Evolutionary conservation across 2,113 vertebrate species (phyloP).

Genomic region (Craseonycteris thonglongyai): DNA sequence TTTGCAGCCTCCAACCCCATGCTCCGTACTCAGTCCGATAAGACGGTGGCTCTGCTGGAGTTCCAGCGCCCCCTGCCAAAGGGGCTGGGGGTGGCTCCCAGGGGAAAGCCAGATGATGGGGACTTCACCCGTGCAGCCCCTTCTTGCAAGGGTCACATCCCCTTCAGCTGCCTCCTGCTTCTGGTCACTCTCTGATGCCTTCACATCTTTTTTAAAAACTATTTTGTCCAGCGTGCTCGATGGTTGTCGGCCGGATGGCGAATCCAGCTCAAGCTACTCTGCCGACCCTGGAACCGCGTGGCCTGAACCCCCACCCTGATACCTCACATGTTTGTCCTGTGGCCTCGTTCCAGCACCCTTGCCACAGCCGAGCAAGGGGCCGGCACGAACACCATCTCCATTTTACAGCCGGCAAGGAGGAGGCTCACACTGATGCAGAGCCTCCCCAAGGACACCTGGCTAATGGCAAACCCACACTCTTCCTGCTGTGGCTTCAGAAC

Average conservation of each 20-base stretch:
- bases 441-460: not conserved
- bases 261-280: accelerated
- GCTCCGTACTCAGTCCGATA: not conserved
- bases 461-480: accelerated
- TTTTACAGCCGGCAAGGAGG: not conserved
- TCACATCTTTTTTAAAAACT: not conserved
- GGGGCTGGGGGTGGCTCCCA: not conserved
- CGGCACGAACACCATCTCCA: accelerated
- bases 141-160: not conserved
- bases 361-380: accelerated
- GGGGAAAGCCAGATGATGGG: no score
- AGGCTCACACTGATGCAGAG: accelerated
- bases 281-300: accelerated
- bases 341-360: accelerated
- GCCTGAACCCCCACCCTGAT: accelerated
- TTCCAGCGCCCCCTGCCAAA: no score
- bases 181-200: not conserved
- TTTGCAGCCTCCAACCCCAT: accelerated
- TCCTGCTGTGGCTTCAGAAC: not conserved
- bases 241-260: accelerated
- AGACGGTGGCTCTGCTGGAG: not conserved
- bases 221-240: accelerated
- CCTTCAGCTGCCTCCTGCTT: not conserved
- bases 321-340: accelerated
- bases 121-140: not conserved